Base-by-base conservation (phyloP, 2,113 vertebrate species). In the Leptobrachium leishanense region DNA sequence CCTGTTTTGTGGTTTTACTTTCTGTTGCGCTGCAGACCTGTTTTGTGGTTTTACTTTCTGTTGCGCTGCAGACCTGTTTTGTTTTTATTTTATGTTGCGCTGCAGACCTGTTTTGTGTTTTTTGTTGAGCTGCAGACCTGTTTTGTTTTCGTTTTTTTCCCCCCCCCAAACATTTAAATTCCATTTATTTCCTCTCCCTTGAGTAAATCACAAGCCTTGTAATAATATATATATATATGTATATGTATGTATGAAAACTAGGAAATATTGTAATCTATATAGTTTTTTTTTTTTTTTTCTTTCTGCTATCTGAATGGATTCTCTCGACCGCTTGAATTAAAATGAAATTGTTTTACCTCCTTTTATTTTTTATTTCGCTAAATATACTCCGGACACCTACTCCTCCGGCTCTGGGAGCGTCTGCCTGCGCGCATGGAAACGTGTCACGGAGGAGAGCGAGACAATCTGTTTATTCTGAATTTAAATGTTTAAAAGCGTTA, bases 401-500 rank as follows among this genome's bases (percentile, higher is more conserved):
- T 77, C 55, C 11, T 59, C 13, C 13, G 4, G 55, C 10, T 8
- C 50, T 13, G 55, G 76, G 76, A 68, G 84, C 20, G 20, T 31
- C 20, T 31, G 20, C 20, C 82, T 84, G 82, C 80, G 7, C 77
- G 83, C 79, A 80, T 85, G 74, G 77, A 5, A 50, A 86, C 55
- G 20, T 31, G 20, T 11, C 11, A 59, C 82, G 82, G 0, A 86
- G 12, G 15, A 76, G 83, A 85, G 74, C 65, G 68, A 84, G 91
- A 93, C 92, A 92, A 93, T 94, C 92, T 83, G 68, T 85, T 82
- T 83, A 81, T 84, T 76, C 81, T 82, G 59, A 84, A 69, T 4
- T 13, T 4, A 15, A 75, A 67, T 74, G 31, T 75, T 72, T 86
- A 78, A 73, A 73, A 87, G 77, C 74, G 86, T 69, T 90, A 65